A percentile compares a stretch with the other conserved stretches of the same genome.
These are phyloP conservation scores for Lepidostoma basale DNA, from an alignment of 1,140 invertebrate species.

Conservation along the genomic window DNA sequence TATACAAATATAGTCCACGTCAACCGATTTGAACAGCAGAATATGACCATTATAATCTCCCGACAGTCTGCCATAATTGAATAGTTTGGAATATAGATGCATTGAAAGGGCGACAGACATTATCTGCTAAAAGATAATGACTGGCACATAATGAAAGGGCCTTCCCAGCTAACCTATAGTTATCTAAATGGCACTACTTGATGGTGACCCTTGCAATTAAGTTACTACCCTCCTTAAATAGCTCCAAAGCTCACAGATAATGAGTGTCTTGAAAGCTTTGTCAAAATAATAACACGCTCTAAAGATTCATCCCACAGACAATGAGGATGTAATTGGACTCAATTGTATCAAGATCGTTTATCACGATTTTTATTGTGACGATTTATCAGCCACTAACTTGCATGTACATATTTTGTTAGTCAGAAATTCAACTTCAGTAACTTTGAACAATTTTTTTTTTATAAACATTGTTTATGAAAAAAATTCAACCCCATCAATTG, in stretches of 20 bases:
- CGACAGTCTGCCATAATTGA: not conserved
- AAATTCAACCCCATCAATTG: too few species aligned
- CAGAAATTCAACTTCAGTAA: too few species aligned
- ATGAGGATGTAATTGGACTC: too few species aligned
- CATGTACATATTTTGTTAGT: too few species aligned
- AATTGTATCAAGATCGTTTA: too few species aligned
- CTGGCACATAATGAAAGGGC: constrained; percentile 42
- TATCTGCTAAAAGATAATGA: constrained; percentile 36
- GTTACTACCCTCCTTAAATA: constrained; percentile 27
- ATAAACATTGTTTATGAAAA: too few species aligned
- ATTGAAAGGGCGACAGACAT: constrained; percentile 13
- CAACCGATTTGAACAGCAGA: too few species aligned
- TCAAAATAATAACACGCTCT: constrained; percentile 11
- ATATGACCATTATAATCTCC: not conserved
- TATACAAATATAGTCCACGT: too few species aligned
- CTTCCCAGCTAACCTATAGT: constrained; percentile 26
- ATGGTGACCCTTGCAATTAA: constrained; percentile 44
- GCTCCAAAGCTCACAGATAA: constrained; percentile 21
- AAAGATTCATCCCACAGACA: not conserved
- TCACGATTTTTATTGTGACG: too few species aligned
- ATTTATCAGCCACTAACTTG: too few species aligned
- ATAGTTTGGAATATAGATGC: constrained; percentile 3
- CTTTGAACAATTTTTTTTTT: too few species aligned
- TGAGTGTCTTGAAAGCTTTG: constrained; percentile 25
- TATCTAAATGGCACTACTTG: constrained; percentile 34